These are phyloP conservation scores for Otis tarda DNA, from an alignment of 2,113 vertebrate genomes.

Conservation along the genomic window DNA sequence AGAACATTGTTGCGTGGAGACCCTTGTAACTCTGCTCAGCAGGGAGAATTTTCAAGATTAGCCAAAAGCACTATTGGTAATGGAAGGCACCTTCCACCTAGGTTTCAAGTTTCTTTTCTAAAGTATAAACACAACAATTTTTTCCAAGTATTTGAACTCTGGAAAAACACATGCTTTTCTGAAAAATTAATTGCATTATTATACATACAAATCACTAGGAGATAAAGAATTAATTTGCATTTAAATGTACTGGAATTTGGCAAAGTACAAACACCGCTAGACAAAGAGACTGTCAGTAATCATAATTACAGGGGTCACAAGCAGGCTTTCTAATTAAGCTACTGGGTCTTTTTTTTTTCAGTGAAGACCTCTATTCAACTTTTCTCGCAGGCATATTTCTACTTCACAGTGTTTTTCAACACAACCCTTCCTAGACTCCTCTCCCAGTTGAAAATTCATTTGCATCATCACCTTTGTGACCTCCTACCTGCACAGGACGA, in stretches of 20 bases:
- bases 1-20: background rate
- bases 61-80: background rate
- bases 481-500: slow-evolving; percentile 85
- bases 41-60: background rate
- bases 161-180: background rate
- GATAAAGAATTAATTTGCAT: background rate
- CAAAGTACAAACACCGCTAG: slow-evolving; percentile 5
- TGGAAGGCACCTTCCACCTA: background rate
- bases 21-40: background rate
- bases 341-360: background rate
- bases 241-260: background rate
- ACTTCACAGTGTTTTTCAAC: background rate
- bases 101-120: background rate
- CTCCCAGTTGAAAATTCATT: background rate
- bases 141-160: background rate
- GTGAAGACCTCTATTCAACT: background rate
- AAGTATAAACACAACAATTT: background rate
- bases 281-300: background rate
- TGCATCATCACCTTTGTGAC: background rate
- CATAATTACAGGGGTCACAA: background rate
- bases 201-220: background rate
- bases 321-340: background rate
- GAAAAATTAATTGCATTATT: background rate
- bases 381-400: background rate
- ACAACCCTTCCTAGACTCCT: background rate